A percentile compares a stretch with the other conserved stretches of the same genome.
These are phyloP conservation scores for Malacosoma neustria DNA, from an alignment of 2,888 invertebrate genomes.

Conservation along the genomic window DNA sequence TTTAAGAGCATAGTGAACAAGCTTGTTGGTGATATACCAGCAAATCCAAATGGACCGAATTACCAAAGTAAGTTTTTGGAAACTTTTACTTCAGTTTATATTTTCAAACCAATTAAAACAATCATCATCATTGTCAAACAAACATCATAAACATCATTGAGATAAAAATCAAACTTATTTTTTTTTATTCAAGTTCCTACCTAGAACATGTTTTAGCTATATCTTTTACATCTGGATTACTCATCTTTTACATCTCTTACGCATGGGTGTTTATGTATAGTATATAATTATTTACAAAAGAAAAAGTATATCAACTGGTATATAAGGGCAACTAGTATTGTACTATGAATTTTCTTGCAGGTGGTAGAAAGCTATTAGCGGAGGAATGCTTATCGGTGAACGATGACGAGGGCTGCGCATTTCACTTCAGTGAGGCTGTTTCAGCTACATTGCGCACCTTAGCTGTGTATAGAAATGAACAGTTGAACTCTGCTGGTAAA, in stretches of 20 bases:
- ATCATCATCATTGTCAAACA: no score
- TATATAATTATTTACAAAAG: no score
- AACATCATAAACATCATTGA: no score
- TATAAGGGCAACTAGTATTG: neutral
- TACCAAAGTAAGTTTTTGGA: slow-evolving; percentile 52
- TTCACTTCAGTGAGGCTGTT: slow-evolving; percentile 58
- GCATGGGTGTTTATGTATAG: no score
- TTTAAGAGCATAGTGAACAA: slow-evolving; percentile 48
- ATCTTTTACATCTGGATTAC: no score
- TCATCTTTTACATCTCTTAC: no score
- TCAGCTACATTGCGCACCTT: slow-evolving; percentile 51
- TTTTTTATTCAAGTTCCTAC: no score
- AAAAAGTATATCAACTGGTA: no score
- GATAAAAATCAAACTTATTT: no score
- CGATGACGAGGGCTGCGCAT: slow-evolving; percentile 47
- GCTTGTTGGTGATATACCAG: slow-evolving; percentile 42
- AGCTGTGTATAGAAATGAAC: slow-evolving; percentile 63
- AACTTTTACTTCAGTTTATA: slow-evolving; percentile 4
- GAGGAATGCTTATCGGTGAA: slow-evolving; percentile 42
- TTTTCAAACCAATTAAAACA: neutral
- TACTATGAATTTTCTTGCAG: slow-evolving; percentile 23
- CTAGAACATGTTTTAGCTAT: no score
- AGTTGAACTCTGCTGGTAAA: slow-evolving; percentile 38
- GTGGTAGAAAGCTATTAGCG: slow-evolving; percentile 51
- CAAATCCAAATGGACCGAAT: slow-evolving; percentile 53